A percentile compares a stretch with the other conserved stretches of the same genome.
Evolutionary conservation across 2,113 vertebrate genomes (phyloP).

Genomic region (Eurystomus gularis): DNA sequence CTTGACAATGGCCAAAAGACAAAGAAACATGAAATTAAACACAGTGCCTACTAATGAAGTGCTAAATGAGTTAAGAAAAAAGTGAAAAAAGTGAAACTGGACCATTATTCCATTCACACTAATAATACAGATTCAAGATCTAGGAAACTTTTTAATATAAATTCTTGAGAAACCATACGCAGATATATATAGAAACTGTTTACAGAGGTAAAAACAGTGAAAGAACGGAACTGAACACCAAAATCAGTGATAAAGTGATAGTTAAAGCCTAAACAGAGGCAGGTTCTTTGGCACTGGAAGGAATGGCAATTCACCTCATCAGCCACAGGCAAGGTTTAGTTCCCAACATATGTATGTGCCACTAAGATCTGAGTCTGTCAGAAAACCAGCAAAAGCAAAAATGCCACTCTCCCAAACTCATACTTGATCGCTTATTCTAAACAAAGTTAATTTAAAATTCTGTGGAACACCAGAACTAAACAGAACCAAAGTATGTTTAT

Average conservation of each 20-base stretch:
- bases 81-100: neutral
- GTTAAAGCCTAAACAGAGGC: neutral
- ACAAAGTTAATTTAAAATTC: neutral
- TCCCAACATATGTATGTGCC: neutral
- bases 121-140: neutral
- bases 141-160: neutral
- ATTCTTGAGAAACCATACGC: neutral
- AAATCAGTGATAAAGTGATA: neutral
- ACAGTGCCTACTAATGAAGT: neutral
- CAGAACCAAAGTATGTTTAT: neutral
- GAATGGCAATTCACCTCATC: neutral
- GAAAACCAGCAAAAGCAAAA: neutral
- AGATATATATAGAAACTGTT: neutral
- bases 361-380: neutral
- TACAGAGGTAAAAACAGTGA: neutral
- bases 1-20: slow-evolving; percentile 9
- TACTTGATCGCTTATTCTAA: neutral
- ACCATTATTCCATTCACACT: neutral
- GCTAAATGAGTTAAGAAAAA: neutral
- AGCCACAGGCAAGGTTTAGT: neutral
- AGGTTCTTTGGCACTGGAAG: neutral
- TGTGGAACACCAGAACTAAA: neutral
- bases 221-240: neutral
- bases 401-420: neutral
- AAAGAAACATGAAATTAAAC: neutral